Base-by-base conservation (phyloP, 30 jellyfish, hydroid and myxozoan genomes). In the Cassiopea xamachana region DNA sequence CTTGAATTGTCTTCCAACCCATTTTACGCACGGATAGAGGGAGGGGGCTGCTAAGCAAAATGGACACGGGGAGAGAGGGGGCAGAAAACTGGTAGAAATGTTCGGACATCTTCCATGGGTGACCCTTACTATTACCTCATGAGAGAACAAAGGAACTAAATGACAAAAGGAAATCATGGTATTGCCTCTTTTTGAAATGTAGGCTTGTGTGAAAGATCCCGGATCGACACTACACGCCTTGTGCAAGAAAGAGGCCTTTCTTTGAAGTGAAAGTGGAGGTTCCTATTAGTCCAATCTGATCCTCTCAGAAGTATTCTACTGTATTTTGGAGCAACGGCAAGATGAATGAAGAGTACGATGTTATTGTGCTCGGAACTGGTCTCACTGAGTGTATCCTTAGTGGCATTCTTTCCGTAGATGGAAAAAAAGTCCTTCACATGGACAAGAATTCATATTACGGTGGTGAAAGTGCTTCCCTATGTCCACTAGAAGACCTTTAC, bases 321-420 rank as follows among this genome's bases (percentile, higher is more conserved):
- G 59, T 48, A 1, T 59, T 78, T 16, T 2, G 7, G 50, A 78
- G 12, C 69, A 17, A 46, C 61, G 45, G 14, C 86, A 89, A 78
- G 48, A 97, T 97, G 99, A 98, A 97, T 94, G 99, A 97, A 79
- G 98, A 90, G 72, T 97, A 97, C 74, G 99, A 97, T 91, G 97
- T 87, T 48, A 91, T 97, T 17, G 98, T 97, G 19, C 90, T 97
- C 10, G 99, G 99, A 47, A 97, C 99, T 69, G 99, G 99, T 77
- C 95, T 97, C 7, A 87, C 98, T 44, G 99, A 97, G 84, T 97
- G 99, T 85, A 93, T 97, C 64, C 87, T 97, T 49, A 97, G 99
- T 87, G 99, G 99, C 1, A 77, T 97, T n/a, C 81, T 97, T 64
- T 97, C 99, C 19, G 98, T 94, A 12, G 93, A 93, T 72, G 99